These are phyloP conservation scores for Orussus abietinus DNA, from an alignment of 1,140 invertebrate species.

Conservation along the genomic window DNA sequence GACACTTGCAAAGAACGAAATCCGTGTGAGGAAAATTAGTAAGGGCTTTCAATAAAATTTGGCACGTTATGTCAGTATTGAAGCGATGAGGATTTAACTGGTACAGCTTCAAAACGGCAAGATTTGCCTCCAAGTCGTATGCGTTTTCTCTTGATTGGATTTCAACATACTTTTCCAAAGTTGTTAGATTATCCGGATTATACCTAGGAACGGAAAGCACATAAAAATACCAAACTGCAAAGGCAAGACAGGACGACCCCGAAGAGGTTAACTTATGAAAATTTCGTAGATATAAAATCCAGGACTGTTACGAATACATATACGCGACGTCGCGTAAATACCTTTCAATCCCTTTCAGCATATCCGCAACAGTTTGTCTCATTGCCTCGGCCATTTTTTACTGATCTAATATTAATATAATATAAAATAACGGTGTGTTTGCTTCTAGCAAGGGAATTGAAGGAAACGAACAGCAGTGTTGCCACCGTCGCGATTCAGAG, in stretches of 20 bases:
- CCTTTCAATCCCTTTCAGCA: conserved; percentile 79
- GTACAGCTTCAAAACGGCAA: conserved; percentile 87
- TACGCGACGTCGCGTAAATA: conserved; percentile 38
- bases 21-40: conserved; percentile 96
- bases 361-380: conserved; percentile 68
- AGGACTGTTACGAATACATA: background rate
- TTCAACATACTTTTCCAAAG: conserved; percentile 88
- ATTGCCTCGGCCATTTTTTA: conserved; percentile 69
- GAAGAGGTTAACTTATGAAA: no score
- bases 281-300: background rate
- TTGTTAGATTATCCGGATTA: conserved; percentile 89
- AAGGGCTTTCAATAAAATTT: conserved; percentile 89
- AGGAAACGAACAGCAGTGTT: no score
- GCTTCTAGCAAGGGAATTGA: background rate
- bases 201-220: conserved; percentile 65
- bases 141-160: conserved; percentile 89
- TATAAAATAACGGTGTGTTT: background rate
- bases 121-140: conserved; percentile 94
- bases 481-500: no score
- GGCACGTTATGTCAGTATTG: conserved; percentile 74
- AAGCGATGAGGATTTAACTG: conserved; percentile 92
- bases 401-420: no score
- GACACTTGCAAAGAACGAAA: conserved; percentile 94
- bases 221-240: conserved; percentile 15
- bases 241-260: no score